Base-by-base conservation (phyloP, 2,888 invertebrate genomes). In the Germaria angustata region DNA sequence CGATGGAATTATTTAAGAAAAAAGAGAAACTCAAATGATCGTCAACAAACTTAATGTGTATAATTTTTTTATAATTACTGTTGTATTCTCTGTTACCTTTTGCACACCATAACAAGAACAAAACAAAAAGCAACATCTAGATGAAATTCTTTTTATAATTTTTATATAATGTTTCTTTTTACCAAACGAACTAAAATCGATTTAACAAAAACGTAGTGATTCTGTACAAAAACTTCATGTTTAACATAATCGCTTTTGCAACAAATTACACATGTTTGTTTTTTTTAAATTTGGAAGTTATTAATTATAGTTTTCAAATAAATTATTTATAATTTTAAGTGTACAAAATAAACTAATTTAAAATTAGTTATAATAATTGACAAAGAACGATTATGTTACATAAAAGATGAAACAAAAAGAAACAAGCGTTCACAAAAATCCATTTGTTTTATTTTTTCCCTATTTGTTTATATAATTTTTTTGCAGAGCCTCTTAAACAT, bases 281-380 rank as follows among this genome's bases (percentile, higher is more conserved):
- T 81, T 66, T 76, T 76, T 59, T 82, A 68, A 44, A 55, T 53
- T 79, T 71, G 8, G 75, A 79, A 79, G 75, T 66, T 71, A 78
- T 59, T 61, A 65, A 65, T 17, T 75, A 66, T 82, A 66, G 32
- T 69, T 82, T 79, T 34, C 20, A 79, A 65, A 69, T 72, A 51
- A 51, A 51, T 55, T 68, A 73, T 80, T 72, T 78, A 73, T 77
- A 80, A 22, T 59, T 79, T 83, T 84, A 81, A 84, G 72, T 81
- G 79, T 84, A 79, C 44, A 80, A 77, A 83, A 77, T 44, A 57
- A 36, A 46, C 3, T 28, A 5, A 28, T 28, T 28, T 5, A 65
- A 13, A 51, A 65, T 61, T 65, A 61, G 44, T 44, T 41, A 17
- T 82, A 76, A 66, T 75, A 79, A 81, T 79, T 71, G 71, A 76